Base-by-base conservation (phyloP, 2,113 vertebrate species). In the Macrotus californicus region DNA sequence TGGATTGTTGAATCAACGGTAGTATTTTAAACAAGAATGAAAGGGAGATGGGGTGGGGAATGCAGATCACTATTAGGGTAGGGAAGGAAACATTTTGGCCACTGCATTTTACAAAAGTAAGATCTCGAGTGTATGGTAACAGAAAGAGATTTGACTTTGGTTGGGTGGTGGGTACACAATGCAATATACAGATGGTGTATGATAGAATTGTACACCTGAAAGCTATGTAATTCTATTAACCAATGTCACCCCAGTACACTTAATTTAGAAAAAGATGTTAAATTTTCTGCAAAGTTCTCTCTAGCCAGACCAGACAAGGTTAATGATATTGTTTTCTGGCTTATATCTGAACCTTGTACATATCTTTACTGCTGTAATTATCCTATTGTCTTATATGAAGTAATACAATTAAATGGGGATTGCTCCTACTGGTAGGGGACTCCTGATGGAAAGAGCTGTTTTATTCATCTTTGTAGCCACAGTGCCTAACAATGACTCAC, bases 401-500 rank as follows among this genome's bases (percentile, higher is more conserved):
- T 75, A 64, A 64, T 31, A 75, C 77, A 91, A 89, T 83, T 70
- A 89, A 94, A 52, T 83, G n/a, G 5, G 26, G 19, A 11, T 70
- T 43, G 91, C 19, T 26, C 34, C 52, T 70, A 80, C n/a, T 8
- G 52, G 59, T 59, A 81, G 13, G 67, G 39, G 89, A 80, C 6
- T 91, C 34, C 36, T 81, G 70, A 52, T 46, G 29, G 21, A 48
- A 79, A 84, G 39, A 89, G 39, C 15, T 84, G 18, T 89, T 89
- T 89, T 80, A 89, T 92, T 91, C 41, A 69, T 88, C 24, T 80
- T 79, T 8, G 75, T 50, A 93, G 36, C 59, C 48, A n/a, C 0
- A 80, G n/a, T 22, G 34, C 12, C 29, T 89, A 87, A 76, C 43
- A 92, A 26, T 93, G 82, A 79, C 88, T 79, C 73, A 73, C 52